A percentile compares a stretch with the other conserved stretches of the same genome.
Evolutionary conservation across 2,797 vertebrate genomes (phyloP).

Genomic region (Betta splendens): DNA sequence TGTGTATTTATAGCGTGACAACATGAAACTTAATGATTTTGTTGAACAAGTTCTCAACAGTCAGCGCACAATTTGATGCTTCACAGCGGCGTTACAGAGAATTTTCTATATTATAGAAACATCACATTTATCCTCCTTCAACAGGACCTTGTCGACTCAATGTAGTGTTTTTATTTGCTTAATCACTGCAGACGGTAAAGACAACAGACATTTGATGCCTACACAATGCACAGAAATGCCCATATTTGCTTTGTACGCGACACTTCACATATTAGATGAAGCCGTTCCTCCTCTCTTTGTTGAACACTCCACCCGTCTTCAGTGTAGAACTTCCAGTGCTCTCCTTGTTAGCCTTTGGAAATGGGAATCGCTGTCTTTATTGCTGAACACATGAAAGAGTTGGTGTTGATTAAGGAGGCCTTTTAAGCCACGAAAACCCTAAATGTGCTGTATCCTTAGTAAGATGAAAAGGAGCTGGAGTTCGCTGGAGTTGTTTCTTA

Average conservation of each 20-base stretch:
- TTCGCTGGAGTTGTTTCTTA: conserved; percentile 69
- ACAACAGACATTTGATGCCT: conserved; percentile 2
- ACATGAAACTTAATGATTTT: conserved; percentile 2
- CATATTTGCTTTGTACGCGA: too few species aligned
- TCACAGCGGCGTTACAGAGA: too few species aligned
- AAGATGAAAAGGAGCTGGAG: conserved; percentile 74
- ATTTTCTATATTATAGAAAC: too few species aligned
- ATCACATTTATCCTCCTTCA: too few species aligned
- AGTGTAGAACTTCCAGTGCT: conserved; percentile 49
- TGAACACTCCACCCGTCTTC: conserved; percentile 32
- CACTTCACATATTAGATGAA: conserved; percentile 13
- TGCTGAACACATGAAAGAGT: conserved; percentile 75
- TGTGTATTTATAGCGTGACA: conserved; percentile 5
- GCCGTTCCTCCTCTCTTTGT: conserved; percentile 27
- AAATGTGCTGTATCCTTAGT: conserved; percentile 75
- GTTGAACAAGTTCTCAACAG: too few species aligned
- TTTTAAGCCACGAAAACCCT: conserved; percentile 74
- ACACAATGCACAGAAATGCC: background rate
- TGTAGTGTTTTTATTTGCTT: background rate
- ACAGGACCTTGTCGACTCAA: too few species aligned
- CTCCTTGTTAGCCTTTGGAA: conserved; percentile 70
- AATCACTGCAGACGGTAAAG: background rate
- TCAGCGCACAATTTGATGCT: too few species aligned
- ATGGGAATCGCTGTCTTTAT: conserved; percentile 61
- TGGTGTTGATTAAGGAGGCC: conserved; percentile 77